These are phyloP conservation scores for Holocentrus rufus DNA, from an alignment of 2,797 vertebrate species.

Conservation along the genomic window DNA sequence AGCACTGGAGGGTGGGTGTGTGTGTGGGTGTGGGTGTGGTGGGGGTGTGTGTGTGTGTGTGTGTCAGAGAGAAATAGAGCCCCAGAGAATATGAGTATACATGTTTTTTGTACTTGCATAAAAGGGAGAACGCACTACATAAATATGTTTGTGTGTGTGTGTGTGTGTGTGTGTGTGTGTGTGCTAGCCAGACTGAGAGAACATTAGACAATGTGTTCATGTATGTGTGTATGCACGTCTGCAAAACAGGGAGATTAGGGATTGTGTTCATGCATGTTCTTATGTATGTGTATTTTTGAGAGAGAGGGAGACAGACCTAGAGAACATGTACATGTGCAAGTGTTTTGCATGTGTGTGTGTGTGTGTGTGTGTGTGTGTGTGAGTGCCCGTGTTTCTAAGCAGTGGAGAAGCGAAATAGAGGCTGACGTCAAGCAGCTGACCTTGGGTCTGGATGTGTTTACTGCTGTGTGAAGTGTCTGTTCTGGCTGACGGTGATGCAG, in stretches of 20 bases:
- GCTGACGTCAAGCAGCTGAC: slow-evolving; percentile 75
- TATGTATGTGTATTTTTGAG: background rate
- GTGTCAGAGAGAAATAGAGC: background rate
- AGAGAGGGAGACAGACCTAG: background rate
- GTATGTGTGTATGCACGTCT: background rate
- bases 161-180: background rate
- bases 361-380: background rate
- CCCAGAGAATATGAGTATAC: no score
- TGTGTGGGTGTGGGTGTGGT: slow-evolving; percentile 12
- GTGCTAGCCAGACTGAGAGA: background rate
- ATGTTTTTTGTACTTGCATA: no score
- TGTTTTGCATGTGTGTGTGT: slow-evolving; percentile 7
- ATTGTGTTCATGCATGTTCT: background rate
- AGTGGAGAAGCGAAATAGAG: slow-evolving; percentile 61
- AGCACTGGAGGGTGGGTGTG: background rate
- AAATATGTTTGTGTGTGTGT: no score
- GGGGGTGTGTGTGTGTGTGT: background rate
- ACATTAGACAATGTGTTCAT: background rate
- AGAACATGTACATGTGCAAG: background rate
- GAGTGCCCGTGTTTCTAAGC: slow-evolving; percentile 63
- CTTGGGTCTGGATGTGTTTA: slow-evolving; percentile 74
- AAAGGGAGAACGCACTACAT: no score
- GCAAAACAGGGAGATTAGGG: background rate
- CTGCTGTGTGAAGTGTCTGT: slow-evolving; percentile 67
- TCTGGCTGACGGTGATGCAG: slow-evolving; percentile 48